phyloP scores from a whole-genome alignment of 2,797 vertebrate genomes.

The Varecia variegata region DNA sequence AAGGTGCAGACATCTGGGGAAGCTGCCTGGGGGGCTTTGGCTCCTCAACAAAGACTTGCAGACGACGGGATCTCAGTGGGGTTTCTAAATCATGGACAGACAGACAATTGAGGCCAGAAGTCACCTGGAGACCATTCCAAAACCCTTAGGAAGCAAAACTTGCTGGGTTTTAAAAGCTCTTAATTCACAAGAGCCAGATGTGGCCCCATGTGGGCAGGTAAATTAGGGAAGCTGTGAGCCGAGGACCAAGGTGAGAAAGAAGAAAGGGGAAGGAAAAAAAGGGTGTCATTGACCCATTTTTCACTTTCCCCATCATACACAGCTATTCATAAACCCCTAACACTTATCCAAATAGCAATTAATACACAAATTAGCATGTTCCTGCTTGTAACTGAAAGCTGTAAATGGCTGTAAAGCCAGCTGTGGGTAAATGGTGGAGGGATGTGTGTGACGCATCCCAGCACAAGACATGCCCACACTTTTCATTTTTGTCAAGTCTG shows the following conservation, averaged over 20 bases:
- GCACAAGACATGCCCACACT: constrained; percentile 55
- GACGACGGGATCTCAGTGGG: constrained; percentile 77
- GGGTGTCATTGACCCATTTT: neutral
- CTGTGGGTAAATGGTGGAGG: constrained; percentile 27
- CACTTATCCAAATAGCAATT: constrained; percentile 53
- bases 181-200: neutral
- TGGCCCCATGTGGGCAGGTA: neutral
- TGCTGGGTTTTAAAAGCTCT: constrained; percentile 8
- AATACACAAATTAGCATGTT: constrained; percentile 57
- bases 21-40: constrained; percentile 85
- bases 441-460: constrained; percentile 39
- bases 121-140: constrained; percentile 44
- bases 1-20: constrained; percentile 82
- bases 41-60: constrained; percentile 83
- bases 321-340: constrained; percentile 38
- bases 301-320: neutral
- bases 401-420: constrained; percentile 55
- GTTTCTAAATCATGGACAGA: constrained; percentile 78
- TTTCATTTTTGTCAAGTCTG: constrained; percentile 65
- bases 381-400: constrained; percentile 52
- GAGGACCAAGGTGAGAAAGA: neutral
- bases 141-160: neutral
- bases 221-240: neutral
- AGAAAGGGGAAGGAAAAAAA: neutral
- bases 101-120: constrained; percentile 72